These are phyloP conservation scores for Electrona antarctica DNA, from an alignment of 2,113 vertebrate species.

Conservation along the genomic window DNA sequence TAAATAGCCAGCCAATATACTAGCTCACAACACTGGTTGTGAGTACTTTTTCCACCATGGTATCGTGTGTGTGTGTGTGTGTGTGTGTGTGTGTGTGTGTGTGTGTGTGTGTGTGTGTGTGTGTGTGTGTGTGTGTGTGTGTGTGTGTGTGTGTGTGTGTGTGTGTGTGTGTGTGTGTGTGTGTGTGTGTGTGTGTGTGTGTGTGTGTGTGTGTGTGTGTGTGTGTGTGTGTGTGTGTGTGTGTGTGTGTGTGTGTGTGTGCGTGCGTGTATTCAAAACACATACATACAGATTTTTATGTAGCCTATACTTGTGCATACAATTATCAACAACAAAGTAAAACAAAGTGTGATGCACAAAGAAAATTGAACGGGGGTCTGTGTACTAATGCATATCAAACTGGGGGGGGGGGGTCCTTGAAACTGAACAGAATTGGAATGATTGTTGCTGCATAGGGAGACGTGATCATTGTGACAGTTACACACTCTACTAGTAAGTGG, in stretches of 20 bases:
- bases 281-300: background rate
- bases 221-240: background rate
- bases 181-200: background rate
- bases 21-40: no score
- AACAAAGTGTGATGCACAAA: no score
- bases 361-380: no score
- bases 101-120: background rate
- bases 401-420: no score
- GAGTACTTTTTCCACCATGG: no score
- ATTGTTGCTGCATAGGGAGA: background rate
- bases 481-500: constrained; percentile 4
- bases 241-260: background rate
- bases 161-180: background rate
- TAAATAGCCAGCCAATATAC: no score
- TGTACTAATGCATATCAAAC: no score
- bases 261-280: background rate
- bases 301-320: background rate
- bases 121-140: background rate
- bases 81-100: background rate
- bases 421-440: background rate
- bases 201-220: background rate
- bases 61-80: background rate
- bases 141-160: background rate
- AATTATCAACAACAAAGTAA: no score
- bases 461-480: background rate